Evolutionary conservation across 1,140 invertebrate genomes (phyloP), one percentile per base, ranked within the genome.

Genomic region (Ephestia elutella): DNA sequence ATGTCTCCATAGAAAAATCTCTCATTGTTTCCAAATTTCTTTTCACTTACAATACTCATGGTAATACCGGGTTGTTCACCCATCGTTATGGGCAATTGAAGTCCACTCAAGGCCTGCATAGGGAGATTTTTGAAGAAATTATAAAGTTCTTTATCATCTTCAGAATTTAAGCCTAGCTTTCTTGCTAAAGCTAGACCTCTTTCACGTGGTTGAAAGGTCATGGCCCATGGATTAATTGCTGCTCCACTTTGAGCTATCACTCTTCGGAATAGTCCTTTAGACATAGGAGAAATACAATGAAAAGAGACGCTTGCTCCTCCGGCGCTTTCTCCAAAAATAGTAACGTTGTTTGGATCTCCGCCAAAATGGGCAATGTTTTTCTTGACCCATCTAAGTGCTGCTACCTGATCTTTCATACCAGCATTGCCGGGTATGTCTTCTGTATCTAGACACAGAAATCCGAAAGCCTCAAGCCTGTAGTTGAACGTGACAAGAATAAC

Each of bases 341-440:
- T 90, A 0, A 95, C 89, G 21, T 90, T 90, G 15, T 87, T 65
- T 0, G 90, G 78, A 82, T 93, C 91, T 0, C 94, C 94, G 4
- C 92, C 93, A 69, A 94, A 94, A 59, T 86, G 70, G 15, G 82
- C 73, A 25, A 94, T 93, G 63, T 95, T 93, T 49, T 90, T 86
- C 71, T 92, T 89, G 0, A 94, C 87, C 84, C 91, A 92, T 68
- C 90, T 82, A 35, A 92, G 60, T 0, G 92, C 93, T 67, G 92
- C 75, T 18, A 92, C 83, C 68, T 93, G 92, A 62, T 94, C 93
- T 68, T 92, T 90, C 57, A 94, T 82, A 0, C 92, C 94, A 18
- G 90, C 90, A 72, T 94, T 94, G 1, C 93, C 93, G 0, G 92
- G 92, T 5, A 90, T 91, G 73, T 82, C 92, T 85, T 83, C 90